Evolutionary conservation across 1,140 invertebrate genomes (phyloP), one percentile per base, ranked within the genome.

Genomic region (Ephestia elutella): DNA sequence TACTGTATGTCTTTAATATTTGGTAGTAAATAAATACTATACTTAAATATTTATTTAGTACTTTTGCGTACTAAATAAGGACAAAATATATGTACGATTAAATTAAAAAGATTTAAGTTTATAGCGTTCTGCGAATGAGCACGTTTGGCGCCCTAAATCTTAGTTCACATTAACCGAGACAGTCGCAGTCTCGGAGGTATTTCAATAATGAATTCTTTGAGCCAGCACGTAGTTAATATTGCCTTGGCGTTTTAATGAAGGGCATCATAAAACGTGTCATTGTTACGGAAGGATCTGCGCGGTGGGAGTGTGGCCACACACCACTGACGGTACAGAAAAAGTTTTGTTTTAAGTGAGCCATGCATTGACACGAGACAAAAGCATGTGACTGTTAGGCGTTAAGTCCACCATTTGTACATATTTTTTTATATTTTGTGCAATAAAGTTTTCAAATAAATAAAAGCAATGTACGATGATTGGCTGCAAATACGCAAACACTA

Each of bases 201-300:
- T 80, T 81, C 80, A 77, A 80, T 82, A 76, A 80, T 75, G 79
- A 79, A 80, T 80, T 82, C 77, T 80, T 81, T 73, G 59, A 69
- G 51, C 58, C 56, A 60, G 71, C 75, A 79, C 77, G 73, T 75
- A 78, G 51, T 80, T 77, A 74, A 80, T 73, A 72, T 66, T 66
- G 61, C 57, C 62, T 68, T 62, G 59, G 59, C 54, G 57, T 70
- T 78, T 71, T 75, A 79, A 79, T 75, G 73, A 76, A 71, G 66
- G 59, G 63, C 61, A 64, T 71, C 71, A 73, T 75, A 80, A 77
- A 81, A 73, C 66, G 64, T 72, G 71, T 74, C 71, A 70, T 73
- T 73, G 72, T 68, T 25, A 21, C 21, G n/a, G 50, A 5, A 53
- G 20, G 18, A n/a, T 10, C 19, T 5, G 8, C 56, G 62, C 60